Base-by-base conservation (phyloP, 2,113 vertebrate genomes). In the Shinisaurus crocodilurus region DNA sequence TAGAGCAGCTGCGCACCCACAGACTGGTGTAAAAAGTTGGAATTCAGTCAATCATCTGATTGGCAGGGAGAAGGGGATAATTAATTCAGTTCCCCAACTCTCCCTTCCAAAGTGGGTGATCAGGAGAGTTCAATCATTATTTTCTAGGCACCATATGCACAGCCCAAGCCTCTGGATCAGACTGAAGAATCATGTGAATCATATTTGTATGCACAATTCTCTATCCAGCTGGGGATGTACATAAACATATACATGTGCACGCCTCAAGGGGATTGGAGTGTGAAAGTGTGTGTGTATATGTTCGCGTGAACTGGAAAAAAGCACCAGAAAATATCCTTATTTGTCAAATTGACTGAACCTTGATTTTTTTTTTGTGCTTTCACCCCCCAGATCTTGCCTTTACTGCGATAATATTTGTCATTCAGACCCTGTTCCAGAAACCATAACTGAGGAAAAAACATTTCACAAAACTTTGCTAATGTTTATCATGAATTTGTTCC, bases 401-500 rank as follows among this genome's bases (percentile, higher is more conserved):
- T 95, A 95, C 91, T 95, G 92, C 69, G 91, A 95, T 93, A 87
- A 54, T 84, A 96, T 98, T 94, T 99, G 99, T 97, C 98, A 99
- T 95, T 94, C 94, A 76, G 95, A 97, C 65, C 96, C 97, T 85
- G 95, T 96, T 95, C 97, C 98, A 72, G 96, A 91, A 92, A 95
- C 90, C 83, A 92, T 77, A 92, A 96, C 96, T 92, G 97, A 97
- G 75, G 96, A 97, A 91, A 97, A 97, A 80, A 80, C 94, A n/a
- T 96, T 98, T 94, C 94, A 98, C 87, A 95, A 96, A 92, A 95
- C 96, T 88, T 93, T 99, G 65, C 94, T 99, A 95, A 98, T 96
- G 88, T 98, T 98, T 96, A 95, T 98, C 87, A 96, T 98, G 63
- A 98, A 97, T 94, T 95, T 99, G 87, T 95, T 99, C 92, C 97